A percentile compares a stretch with the other conserved stretches of the same genome.
These are phyloP conservation scores for Belgica antarctica DNA, from an alignment of 2,888 invertebrate genomes.

Conservation along the genomic window DNA sequence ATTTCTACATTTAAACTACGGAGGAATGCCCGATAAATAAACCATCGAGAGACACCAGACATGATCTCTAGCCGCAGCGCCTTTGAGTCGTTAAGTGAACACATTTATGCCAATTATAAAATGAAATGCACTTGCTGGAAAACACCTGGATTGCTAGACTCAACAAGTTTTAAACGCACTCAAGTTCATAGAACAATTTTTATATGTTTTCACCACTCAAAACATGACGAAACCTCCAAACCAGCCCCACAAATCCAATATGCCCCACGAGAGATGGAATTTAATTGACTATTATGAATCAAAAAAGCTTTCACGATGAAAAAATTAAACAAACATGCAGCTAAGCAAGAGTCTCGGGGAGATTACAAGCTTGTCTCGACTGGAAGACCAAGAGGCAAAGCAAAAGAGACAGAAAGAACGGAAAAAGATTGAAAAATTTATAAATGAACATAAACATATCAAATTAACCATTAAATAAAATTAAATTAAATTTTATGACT, in stretches of 20 bases:
- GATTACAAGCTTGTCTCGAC: not conserved
- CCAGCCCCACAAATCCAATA: too few species aligned
- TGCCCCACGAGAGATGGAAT: constrained; percentile 19
- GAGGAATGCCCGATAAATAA: not conserved
- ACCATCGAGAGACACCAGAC: not conserved
- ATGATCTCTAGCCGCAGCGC: not conserved
- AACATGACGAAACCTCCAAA: too few species aligned
- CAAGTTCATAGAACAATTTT: not conserved
- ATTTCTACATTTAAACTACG: not conserved
- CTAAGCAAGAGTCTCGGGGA: not conserved
- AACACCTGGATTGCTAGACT: not conserved
- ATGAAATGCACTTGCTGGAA: constrained; percentile 23
- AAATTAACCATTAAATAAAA: constrained; percentile 38
- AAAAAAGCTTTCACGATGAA: not conserved
- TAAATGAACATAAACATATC: constrained; percentile 38
- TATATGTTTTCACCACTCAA: not conserved
- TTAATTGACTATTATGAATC: constrained; percentile 40
- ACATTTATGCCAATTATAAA: constrained; percentile 35
- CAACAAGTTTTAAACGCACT: not conserved
- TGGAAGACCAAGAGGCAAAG: not conserved
- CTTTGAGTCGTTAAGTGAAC: constrained; percentile 8
- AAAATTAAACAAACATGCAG: not conserved
- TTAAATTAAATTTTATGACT: constrained; percentile 42
- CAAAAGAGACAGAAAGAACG: not conserved
- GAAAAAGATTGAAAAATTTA: not conserved